phyloP scores from a whole-genome alignment of 1,140 invertebrate species.

The Papilio polyxenes region DNA sequence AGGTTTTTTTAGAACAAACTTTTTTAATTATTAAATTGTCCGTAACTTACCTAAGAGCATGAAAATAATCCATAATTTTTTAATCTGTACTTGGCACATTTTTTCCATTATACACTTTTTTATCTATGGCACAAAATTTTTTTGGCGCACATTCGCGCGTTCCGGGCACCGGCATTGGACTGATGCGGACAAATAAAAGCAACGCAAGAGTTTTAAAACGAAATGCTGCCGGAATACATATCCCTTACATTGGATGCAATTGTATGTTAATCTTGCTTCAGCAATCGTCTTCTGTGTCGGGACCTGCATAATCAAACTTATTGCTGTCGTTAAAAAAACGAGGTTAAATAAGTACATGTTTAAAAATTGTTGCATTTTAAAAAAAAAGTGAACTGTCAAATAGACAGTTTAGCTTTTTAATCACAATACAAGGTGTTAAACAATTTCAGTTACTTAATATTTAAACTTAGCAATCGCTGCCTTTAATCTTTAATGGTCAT shows the following conservation, averaged over 20 bases:
- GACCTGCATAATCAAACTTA: not conserved
- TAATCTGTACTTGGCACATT: constrained; percentile 29
- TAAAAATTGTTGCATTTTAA: not conserved
- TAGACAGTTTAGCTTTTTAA: too few species aligned
- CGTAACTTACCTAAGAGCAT: constrained; percentile 6
- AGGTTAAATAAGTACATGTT: not conserved
- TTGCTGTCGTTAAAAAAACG: not conserved
- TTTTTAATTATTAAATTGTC: not conserved
- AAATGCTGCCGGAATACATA: constrained; percentile 33
- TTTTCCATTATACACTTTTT: not conserved
- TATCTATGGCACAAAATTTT: constrained; percentile 33
- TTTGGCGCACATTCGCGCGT: constrained; percentile 29
- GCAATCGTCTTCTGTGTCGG: constrained; percentile 15
- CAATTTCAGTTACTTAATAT: too few species aligned
- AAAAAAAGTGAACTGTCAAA: not conserved
- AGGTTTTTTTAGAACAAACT: too few species aligned
- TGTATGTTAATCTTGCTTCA: constrained; percentile 35
- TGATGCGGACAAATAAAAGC: constrained; percentile 27
- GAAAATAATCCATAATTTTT: constrained; percentile 22
- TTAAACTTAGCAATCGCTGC: too few species aligned
- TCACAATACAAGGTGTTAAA: too few species aligned
- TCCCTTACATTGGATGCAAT: constrained; percentile 29
- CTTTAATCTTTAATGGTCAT: too few species aligned
- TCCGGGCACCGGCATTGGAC: constrained; percentile 34
- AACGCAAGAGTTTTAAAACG: constrained; percentile 24